Evolutionary conservation across 2,888 invertebrate genomes (phyloP).

Genomic region (Drosophila meridionalis): DNA sequence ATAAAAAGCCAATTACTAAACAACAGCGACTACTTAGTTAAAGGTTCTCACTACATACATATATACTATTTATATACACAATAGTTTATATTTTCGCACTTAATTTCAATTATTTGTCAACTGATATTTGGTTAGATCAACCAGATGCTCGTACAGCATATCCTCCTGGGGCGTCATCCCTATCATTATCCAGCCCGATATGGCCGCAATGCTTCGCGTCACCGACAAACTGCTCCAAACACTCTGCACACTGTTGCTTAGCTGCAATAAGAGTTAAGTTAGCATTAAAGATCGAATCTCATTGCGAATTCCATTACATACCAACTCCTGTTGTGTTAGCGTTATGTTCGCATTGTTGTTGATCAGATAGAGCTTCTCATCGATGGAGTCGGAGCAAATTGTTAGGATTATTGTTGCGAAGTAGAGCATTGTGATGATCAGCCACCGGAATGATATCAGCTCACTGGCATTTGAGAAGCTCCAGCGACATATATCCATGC

Average conservation of each 20-base stretch:
- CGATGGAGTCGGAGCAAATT: constrained; percentile 85
- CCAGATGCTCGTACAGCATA: constrained; percentile 86
- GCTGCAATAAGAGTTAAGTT: constrained; percentile 60
- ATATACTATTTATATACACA: constrained; percentile 27
- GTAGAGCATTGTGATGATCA: constrained; percentile 85
- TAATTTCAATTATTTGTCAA: constrained; percentile 84
- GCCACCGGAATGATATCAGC: constrained; percentile 85
- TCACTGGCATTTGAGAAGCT: constrained; percentile 84
- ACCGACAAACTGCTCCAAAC: constrained; percentile 87
- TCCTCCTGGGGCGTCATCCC: constrained; percentile 86
- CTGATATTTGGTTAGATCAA: constrained; percentile 85
- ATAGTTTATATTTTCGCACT: constrained; percentile 45
- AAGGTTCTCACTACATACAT: constrained; percentile 39
- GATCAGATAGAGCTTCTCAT: constrained; percentile 82
- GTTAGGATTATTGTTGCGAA: constrained; percentile 85
- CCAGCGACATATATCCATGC: constrained; percentile 85
- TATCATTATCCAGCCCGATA: constrained; percentile 86
- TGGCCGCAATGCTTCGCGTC: constrained; percentile 86
- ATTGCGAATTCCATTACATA: constrained; percentile 51
- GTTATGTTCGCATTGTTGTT: constrained; percentile 83
- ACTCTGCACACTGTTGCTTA: constrained; percentile 85
- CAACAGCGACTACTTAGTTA: constrained; percentile 65
- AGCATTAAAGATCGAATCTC: neutral
- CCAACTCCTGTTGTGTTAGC: constrained; percentile 83
- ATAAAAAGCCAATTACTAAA: constrained; percentile 75